A percentile compares a stretch with the other conserved stretches of the same genome.
Evolutionary conservation across 1,140 invertebrate species (phyloP).

Genomic region (Agrilus planipennis): DNA sequence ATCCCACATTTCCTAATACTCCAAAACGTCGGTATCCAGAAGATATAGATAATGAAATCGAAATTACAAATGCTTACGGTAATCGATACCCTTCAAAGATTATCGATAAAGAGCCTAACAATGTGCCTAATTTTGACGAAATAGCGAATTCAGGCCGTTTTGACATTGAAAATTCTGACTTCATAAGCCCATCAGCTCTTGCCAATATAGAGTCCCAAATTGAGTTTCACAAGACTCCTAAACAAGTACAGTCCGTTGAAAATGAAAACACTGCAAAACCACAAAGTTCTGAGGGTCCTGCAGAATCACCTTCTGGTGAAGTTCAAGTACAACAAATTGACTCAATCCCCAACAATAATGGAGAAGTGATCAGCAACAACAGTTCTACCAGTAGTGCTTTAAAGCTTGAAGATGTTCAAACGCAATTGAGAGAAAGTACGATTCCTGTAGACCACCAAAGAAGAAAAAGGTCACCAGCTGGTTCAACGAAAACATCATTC

Average conservation of each 20-base stretch:
- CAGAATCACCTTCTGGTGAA: neutral
- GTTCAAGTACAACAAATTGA: too few relatives aligned
- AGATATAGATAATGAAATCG: conserved; percentile 20
- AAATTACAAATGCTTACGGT: neutral
- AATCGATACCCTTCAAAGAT: neutral
- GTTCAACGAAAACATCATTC: too few relatives aligned
- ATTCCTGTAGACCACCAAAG: too few relatives aligned
- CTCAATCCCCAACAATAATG: too few relatives aligned
- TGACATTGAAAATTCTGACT: conserved; percentile 3
- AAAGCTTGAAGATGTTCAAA: conserved; percentile 5
- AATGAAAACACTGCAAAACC: neutral
- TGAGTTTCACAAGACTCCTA: too few relatives aligned
- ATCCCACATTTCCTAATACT: neutral
- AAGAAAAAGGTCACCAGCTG: too few relatives aligned
- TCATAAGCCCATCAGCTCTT: conserved; percentile 11
- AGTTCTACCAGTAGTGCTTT: too few relatives aligned
- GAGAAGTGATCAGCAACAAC: too few relatives aligned
- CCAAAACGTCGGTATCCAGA: conserved; percentile 5
- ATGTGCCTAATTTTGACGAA: conserved; percentile 16
- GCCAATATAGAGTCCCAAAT: conserved; percentile 28
- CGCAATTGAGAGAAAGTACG: neutral
- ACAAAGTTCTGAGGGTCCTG: neutral
- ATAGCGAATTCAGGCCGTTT: conserved; percentile 14
- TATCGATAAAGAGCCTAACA: neutral
- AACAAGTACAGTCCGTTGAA: too few relatives aligned